Conservation (phyloP, 2,797 vertebrate species). For the Todus mexicanus region DNA sequence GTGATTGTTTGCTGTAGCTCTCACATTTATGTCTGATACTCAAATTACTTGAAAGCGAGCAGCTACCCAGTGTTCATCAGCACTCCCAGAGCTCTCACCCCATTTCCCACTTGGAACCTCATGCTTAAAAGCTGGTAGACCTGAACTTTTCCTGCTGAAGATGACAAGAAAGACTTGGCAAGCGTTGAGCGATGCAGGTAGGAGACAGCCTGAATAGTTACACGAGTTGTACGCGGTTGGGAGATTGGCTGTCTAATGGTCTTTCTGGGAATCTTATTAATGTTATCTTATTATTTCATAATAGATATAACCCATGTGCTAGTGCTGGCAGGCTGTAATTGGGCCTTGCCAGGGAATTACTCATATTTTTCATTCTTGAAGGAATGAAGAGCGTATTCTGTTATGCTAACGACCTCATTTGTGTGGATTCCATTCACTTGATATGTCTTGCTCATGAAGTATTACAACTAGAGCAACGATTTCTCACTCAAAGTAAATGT, state of each 20-base stretch:
- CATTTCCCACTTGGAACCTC: neutral
- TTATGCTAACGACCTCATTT: slow-evolving; percentile 71
- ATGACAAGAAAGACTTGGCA: neutral
- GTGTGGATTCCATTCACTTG: slow-evolving; percentile 56
- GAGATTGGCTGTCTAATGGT: slow-evolving; percentile 51
- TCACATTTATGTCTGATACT: neutral
- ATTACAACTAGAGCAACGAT: slow-evolving; percentile 36
- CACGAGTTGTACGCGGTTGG: neutral
- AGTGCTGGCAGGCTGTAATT: slow-evolving; percentile 59
- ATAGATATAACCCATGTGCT: slow-evolving; percentile 58
- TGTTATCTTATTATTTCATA: slow-evolving; percentile 69
- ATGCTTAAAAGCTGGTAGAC: neutral
- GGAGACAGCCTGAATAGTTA: neutral
- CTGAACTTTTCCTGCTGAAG: neutral
- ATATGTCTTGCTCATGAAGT: slow-evolving; percentile 15
- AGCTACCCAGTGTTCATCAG: neutral
- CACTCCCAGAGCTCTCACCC: neutral
- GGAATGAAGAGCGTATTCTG: slow-evolving; percentile 41
- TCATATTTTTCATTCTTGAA: slow-evolving; percentile 63
- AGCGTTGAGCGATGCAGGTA: neutral
- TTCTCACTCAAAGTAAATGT: slow-evolving; percentile 16
- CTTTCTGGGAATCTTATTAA: slow-evolving; percentile 67
- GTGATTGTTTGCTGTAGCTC: neutral
- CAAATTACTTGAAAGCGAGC: neutral
- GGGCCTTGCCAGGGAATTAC: slow-evolving; percentile 64